Evolutionary conservation across 2,797 vertebrate species (phyloP), one percentile per base, ranked within the genome.

Genomic region (Pangasius macronema): DNA sequence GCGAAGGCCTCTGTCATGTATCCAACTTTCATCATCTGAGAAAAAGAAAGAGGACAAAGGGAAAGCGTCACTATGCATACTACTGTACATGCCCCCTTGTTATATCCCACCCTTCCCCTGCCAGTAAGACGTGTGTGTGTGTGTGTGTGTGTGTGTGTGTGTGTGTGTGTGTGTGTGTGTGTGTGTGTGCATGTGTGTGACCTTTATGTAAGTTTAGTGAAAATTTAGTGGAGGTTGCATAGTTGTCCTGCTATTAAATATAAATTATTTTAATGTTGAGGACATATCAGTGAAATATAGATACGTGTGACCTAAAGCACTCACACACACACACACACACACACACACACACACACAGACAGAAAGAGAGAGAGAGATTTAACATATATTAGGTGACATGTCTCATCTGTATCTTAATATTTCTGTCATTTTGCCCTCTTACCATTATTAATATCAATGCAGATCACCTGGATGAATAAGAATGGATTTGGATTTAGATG

Each of bases 1-100:
- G 90, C 91, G 90, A 91, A 91, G 89, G 88, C 85, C 70, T 81
- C 75, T 90, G 90, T 91, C 89, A 91, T 90, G 72, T 88, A 86
- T 90, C 86, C 89, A 91, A 89, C 88, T 89, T 88, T 90, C 85
- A 89, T 81, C 86, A 89, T 85, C 84, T 75, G 39, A 87, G 73
- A 75, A 67, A 87, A 87, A 53, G 65, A 49, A 46, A 67, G 39
- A 18, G 55, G 61, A 83, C 83, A 83, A 67, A 83, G 85, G 68
- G 82, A 86, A 51, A 77, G 51, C 27, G 85, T 85, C 88, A 85
- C 70, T 73, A 55, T 82, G 81, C 86, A 83, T 79, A 79, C 63
- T 61, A 70, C 68, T 53, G 61, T 84, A 59, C 33, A 82, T 30
- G 61, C 51, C 51, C 55, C 70, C 30, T 46, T 82, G 53, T 73